Percentiles rank a stretch among this genome's conserved stretches.
Conservation (phyloP, 2,113 vertebrate genomes). For the Pimephales promelas region DNA sequence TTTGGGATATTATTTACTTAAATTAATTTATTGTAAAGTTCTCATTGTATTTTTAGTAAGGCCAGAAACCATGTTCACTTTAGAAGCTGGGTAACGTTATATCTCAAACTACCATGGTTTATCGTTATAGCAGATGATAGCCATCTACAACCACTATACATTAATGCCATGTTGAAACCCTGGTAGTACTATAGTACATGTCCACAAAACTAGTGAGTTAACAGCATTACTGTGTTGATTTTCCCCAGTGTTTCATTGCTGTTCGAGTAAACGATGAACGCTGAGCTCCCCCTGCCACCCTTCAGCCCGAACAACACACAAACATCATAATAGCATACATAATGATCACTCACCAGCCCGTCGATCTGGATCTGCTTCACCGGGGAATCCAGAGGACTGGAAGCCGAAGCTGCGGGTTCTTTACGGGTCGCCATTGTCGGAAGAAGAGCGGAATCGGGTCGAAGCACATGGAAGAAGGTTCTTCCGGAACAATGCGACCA, state of each 20-base stretch:
- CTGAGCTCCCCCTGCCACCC: not conserved
- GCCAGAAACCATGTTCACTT: not conserved
- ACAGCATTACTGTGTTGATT: not conserved
- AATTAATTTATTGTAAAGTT: too few relatives aligned
- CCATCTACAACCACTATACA: not conserved
- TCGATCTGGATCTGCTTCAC: constrained; percentile 78
- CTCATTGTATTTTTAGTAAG: too few relatives aligned
- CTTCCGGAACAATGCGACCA: not conserved
- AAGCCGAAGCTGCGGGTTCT: constrained; percentile 43
- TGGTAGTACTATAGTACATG: not conserved
- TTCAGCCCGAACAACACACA: not conserved
- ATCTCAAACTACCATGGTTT: not conserved
- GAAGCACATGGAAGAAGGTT: not conserved
- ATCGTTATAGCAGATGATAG: not conserved
- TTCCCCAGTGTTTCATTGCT: not conserved
- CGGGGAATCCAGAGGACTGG: constrained; percentile 66
- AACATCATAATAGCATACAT: too few relatives aligned
- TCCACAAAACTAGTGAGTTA: not conserved
- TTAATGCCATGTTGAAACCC: not conserved
- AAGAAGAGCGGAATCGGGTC: not conserved
- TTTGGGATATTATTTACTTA: too few relatives aligned
- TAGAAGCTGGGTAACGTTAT: too few relatives aligned
- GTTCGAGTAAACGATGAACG: not conserved
- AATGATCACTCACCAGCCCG: constrained; percentile 67
- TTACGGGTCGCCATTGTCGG: constrained; percentile 63